These are phyloP conservation scores for Helogale parvula DNA, from an alignment of 2,113 vertebrate genomes.

Conservation along the genomic window DNA sequence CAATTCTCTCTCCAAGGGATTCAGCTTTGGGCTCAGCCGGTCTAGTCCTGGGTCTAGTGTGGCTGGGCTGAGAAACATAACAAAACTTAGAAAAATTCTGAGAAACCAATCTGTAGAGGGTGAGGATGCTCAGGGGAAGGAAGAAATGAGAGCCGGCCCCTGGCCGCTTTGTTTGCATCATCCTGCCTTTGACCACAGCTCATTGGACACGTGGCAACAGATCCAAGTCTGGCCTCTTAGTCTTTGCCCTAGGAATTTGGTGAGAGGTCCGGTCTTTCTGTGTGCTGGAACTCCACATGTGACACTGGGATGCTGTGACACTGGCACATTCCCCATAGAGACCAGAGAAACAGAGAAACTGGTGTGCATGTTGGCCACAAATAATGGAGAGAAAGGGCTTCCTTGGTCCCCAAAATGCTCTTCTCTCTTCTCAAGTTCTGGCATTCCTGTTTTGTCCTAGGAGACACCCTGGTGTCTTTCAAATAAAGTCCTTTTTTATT, in stretches of 20 bases:
- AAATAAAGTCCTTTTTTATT: not conserved
- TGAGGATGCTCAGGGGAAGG: not conserved
- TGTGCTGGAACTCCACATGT: not conserved
- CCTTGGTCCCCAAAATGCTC: not conserved
- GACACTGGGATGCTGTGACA: not conserved
- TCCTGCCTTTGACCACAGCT: not conserved
- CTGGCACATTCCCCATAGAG: not conserved
- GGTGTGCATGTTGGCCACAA: not conserved
- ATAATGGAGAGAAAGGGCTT: not conserved
- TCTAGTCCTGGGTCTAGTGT: not conserved
- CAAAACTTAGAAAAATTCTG: not conserved
- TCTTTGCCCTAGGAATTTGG: not conserved
- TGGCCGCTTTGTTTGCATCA: not conserved
- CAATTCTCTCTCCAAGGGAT: not conserved
- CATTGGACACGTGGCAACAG: not conserved
- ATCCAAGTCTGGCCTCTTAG: not conserved
- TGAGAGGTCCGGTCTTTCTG: not conserved
- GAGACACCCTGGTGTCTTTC: not conserved
- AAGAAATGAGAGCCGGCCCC: not conserved
- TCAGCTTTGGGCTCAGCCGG: not conserved
- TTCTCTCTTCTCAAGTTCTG: not conserved
- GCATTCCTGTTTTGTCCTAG: not conserved
- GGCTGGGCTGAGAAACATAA: not conserved
- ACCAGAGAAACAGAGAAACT: not conserved
- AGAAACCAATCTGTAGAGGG: not conserved